Evolutionary conservation across 2,113 vertebrate species (phyloP), one percentile per base, ranked within the genome.

Genomic region (Bubo blakistoni): DNA sequence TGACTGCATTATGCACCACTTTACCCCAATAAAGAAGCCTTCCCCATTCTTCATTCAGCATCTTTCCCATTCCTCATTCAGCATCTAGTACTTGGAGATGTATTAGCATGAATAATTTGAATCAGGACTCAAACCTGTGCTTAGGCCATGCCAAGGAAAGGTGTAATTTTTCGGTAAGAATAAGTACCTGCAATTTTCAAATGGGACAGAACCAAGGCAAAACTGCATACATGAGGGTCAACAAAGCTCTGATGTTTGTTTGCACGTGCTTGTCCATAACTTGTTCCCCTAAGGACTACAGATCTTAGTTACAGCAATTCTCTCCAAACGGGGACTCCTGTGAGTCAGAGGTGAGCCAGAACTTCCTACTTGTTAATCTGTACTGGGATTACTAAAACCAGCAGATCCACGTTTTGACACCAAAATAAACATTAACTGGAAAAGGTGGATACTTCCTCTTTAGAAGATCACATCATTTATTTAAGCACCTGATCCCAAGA

Each of bases 71-170:
- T 74, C 46, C 36, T 73, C 47, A 62, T 47, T 76, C 38, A 51
- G 66, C n/a, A 85, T 36, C 25, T 26, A 74, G 30, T 24, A 46
- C 38, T 19, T 30, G 19, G 30, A 88, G 25, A 29, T 29, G 29
- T 47, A 47, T 29, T 42, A 61, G 26, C 0, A 0, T 13, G 27
- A 80, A 30, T 19, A 38, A 70, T 24, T 32, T 21, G 29, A 61
- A 54, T 34, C 13, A 82, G 62, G 71, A 55, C 29, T 72, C 36
- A 46, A 69, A 32, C 16, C 15, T 61, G 25, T 30, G 19, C 58
- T 71, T 17, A 67, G 29, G 32, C 52, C n/a, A 55, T 32, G 36
- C 36, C 57, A 79, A 63, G 36, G 54, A 67, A 52, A 84, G 26
- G 54, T 42, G 9, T 17, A 20, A 21, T 26, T 72, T 81, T 40